phyloP scores from a whole-genome alignment of 2,797 vertebrate species.

The Mionectes olivaceus region DNA sequence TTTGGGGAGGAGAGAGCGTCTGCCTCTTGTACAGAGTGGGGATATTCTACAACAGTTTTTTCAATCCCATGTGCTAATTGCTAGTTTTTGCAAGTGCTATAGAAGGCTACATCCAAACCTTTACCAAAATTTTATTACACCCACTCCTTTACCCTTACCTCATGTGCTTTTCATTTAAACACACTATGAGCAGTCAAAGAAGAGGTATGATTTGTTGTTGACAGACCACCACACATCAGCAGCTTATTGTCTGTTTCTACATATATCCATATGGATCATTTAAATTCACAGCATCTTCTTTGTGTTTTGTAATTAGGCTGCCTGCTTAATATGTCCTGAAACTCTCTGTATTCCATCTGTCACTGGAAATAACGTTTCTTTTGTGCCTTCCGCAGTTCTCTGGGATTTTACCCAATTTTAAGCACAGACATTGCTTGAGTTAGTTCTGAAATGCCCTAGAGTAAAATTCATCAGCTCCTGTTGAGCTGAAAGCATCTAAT shows the following conservation, averaged over 20 bases:
- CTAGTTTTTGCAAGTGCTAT: neutral
- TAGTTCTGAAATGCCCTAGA: neutral
- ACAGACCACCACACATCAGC: neutral
- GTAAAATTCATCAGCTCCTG: neutral
- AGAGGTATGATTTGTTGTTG: neutral
- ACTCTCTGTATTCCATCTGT: constrained; percentile 4
- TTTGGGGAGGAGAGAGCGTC: accelerated
- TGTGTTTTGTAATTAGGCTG: neutral
- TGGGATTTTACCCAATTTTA: constrained; percentile 8
- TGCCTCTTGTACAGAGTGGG: neutral
- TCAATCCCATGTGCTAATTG: neutral
- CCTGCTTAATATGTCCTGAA: constrained; percentile 42
- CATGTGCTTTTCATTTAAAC: neutral
- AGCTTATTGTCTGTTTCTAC: neutral
- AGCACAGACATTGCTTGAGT: neutral
- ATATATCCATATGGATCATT: neutral
- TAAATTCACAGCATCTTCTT: neutral
- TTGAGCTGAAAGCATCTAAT: neutral
- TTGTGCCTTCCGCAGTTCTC: neutral
- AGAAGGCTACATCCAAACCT: accelerated
- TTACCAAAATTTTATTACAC: neutral
- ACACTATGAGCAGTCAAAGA: neutral
- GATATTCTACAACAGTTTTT: neutral
- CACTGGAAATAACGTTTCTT: neutral
- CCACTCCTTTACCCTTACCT: neutral